These are phyloP conservation scores for Cygnus atratus DNA, from an alignment of 2,113 vertebrate genomes.

Conservation along the genomic window DNA sequence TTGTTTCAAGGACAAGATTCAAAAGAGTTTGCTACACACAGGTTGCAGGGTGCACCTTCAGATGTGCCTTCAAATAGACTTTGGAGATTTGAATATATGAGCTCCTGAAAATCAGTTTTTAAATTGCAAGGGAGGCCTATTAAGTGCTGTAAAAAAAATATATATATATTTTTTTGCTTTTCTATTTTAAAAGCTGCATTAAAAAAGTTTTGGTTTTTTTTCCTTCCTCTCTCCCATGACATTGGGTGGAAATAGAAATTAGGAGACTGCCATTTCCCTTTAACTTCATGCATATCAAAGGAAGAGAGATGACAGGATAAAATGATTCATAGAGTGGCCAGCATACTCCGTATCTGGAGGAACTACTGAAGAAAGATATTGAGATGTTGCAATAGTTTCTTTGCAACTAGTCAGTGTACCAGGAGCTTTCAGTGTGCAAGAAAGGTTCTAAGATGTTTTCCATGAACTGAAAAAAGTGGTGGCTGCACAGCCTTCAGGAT, in stretches of 20 bases:
- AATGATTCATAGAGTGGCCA: conserved; percentile 20
- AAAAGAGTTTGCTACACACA: conserved; percentile 79
- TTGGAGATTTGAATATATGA: conserved; percentile 80
- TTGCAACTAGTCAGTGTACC: background rate
- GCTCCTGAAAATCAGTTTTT: conserved; percentile 75
- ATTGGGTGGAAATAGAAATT: conserved; percentile 72
- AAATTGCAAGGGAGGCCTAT: conserved; percentile 78
- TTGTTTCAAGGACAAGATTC: conserved; percentile 84
- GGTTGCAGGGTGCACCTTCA: conserved; percentile 81
- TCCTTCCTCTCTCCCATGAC: conserved; percentile 57
- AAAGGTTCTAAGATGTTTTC: background rate
- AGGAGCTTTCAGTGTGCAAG: background rate
- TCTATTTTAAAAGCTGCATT: conserved; percentile 70
- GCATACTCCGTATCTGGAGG: background rate
- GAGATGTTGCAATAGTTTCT: conserved; percentile 51
- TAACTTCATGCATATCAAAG: conserved; percentile 76
- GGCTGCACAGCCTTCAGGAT: background rate
- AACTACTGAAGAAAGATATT: conserved; percentile 46
- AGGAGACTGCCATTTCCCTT: conserved; percentile 62
- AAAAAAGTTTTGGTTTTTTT: conserved; percentile 1
- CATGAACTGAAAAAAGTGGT: background rate
- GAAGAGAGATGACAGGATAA: conserved; percentile 57
- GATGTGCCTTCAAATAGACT: conserved; percentile 81
- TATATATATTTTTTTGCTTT: conserved; percentile 63
- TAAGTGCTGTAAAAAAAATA: conserved; percentile 74